Evolutionary conservation across 2,888 invertebrate genomes (phyloP).

Genomic region (Hylaea fasciaria): DNA sequence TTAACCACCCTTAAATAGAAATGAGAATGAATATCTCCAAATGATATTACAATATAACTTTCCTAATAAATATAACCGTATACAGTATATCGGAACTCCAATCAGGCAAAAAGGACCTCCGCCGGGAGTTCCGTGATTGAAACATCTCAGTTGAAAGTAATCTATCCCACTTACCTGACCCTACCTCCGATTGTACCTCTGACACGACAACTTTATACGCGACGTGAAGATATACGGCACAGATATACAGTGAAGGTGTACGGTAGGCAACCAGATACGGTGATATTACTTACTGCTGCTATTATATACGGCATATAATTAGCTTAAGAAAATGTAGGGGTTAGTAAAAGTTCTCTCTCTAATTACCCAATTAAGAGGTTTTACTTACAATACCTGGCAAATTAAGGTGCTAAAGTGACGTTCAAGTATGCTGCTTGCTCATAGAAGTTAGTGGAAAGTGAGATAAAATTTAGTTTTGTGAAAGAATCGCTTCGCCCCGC

Average conservation of each 20-base stretch:
- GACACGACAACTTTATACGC: constrained; percentile 4
- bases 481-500: no score
- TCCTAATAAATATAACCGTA: no score
- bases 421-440: not conserved
- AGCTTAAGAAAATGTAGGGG: constrained; percentile 11
- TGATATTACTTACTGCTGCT: constrained; percentile 20
- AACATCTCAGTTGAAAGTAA: constrained; percentile 23
- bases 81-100: constrained; percentile 9
- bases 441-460: not conserved
- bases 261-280: constrained; percentile 2
- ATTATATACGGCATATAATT: constrained; percentile 24
- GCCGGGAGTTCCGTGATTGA: constrained; percentile 13
- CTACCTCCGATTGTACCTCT: constrained; percentile 9
- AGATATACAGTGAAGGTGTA: not conserved
- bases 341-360: constrained; percentile 14
- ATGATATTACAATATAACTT: no score
- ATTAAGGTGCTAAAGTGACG: not conserved
- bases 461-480: no score
- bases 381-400: constrained; percentile 6
- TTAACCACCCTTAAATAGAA: no score
- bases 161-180: constrained; percentile 22
- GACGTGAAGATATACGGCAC: constrained; percentile 6
- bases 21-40: no score
- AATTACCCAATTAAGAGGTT: constrained; percentile 23
- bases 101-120: constrained; percentile 21